Percentiles rank a stretch among this genome's conserved stretches.
Evolutionary conservation across 2,113 vertebrate species (phyloP).

Genomic region (Edolisoma coerulescens): DNA sequence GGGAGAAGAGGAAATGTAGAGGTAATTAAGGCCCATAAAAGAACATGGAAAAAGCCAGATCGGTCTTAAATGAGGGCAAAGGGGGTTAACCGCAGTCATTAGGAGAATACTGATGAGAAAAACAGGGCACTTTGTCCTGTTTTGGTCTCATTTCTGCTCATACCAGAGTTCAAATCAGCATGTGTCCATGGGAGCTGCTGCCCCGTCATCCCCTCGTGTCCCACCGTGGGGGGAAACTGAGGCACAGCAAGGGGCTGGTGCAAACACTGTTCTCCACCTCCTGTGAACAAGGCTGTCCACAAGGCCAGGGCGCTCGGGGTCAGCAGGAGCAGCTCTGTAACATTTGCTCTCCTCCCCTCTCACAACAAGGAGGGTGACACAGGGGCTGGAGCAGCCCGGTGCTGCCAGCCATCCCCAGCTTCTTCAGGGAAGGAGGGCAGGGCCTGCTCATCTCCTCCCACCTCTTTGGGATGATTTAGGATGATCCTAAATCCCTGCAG

Average conservation of each 20-base stretch:
- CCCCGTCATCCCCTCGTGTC: neutral
- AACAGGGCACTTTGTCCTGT: neutral
- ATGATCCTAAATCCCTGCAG: neutral
- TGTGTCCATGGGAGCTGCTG: neutral
- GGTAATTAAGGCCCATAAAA: neutral
- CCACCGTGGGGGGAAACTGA: neutral
- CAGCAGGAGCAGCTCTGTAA: neutral
- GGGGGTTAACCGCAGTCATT: neutral
- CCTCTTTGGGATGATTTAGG: neutral
- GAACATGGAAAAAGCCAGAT: neutral
- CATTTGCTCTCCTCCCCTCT: no score
- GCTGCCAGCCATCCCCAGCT: neutral
- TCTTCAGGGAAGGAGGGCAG: neutral
- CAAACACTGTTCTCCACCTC: neutral
- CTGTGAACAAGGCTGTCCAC: neutral
- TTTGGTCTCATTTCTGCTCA: neutral
- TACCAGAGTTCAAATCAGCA: neutral
- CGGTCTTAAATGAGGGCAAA: neutral
- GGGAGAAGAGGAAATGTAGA: neutral
- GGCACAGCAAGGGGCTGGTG: neutral
- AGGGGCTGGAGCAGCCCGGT: neutral
- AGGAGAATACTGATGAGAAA: neutral
- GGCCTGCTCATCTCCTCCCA: neutral
- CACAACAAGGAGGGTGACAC: neutral
- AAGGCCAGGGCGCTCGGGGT: neutral